Conservation (phyloP, 1,140 invertebrate species). For the Penaeus chinensis region DNA sequence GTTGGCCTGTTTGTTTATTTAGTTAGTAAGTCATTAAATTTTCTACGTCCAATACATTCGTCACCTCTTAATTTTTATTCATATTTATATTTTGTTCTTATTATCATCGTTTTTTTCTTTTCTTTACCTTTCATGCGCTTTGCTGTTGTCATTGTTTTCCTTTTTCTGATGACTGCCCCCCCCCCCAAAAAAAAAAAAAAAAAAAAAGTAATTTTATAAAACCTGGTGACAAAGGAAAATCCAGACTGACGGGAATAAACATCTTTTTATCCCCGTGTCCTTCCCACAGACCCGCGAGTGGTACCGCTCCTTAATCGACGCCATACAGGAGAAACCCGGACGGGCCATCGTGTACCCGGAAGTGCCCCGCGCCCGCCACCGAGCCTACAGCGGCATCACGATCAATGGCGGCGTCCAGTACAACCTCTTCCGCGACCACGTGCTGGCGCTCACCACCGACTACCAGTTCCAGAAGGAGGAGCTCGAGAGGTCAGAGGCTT, state of each 20-base stretch:
- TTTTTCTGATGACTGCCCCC: background rate
- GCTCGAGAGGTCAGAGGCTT: slow-evolving; percentile 17
- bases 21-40: no score
- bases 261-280: background rate
- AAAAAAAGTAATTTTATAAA: no score
- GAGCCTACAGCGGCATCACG: slow-evolving; percentile 25
- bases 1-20: no score
- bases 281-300: slow-evolving; percentile 32
- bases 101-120: no score
- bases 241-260: background rate
- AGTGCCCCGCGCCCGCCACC: slow-evolving; percentile 33
- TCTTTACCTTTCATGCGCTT: no score
- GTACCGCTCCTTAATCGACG: background rate
- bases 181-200: background rate
- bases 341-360: slow-evolving; percentile 47
- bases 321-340: background rate
- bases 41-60: no score
- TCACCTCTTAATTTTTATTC: no score
- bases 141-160: no score
- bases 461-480: slow-evolving; percentile 17
- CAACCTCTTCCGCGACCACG: slow-evolving; percentile 52
- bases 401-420: slow-evolving; percentile 37
- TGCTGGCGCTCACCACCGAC: slow-evolving; percentile 43
- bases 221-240: no score
- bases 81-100: no score